Base-by-base conservation (phyloP, 1,140 invertebrate species). In the Nixonia krombeini region DNA sequence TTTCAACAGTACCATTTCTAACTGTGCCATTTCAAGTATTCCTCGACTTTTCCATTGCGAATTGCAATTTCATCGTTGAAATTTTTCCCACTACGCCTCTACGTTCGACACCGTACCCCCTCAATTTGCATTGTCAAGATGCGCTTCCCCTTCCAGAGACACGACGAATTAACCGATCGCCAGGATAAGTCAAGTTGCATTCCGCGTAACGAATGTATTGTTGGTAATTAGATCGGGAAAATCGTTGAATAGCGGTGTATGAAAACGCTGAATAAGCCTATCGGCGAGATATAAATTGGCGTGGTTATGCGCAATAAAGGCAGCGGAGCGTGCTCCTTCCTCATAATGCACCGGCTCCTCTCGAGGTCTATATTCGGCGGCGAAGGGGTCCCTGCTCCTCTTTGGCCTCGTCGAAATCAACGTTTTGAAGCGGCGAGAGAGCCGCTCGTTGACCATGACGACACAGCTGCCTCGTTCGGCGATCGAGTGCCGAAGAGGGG, bases 241-340 rank as follows among this genome's bases (percentile, higher is more conserved):
- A 6, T 3, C 6, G 21, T 21, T 21, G 21, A 21, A 21, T 21
- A 21, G 21, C 2, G 6, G 2, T 21, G 51, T 44, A 55, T 49
- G 51, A 16, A 51, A 51, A 57, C 38, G 49, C 35, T 46, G 52
- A 58, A 58, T 55, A 53, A 66, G 49, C 58, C 55, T 58, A 59
- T 55, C 50, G 55, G 26, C 28, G 8, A 23, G 51, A 29, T 58
- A 67, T 59, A 67, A 67, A 67, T 67, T 55, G 16, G 10, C 37
- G 37, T 18, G 7, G 16, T 59, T 49, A 38, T 49, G 37, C 23
- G 50, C 55, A 55, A 59, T 66, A 66, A 66, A 66, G 49, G 42
- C 31, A 13, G 13, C 38, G 40, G 21, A 42, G 40, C 40, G 15
- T 42, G 40, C 18, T 9, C 10, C 9, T 31, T 31, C 28, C 28